These are phyloP conservation scores for Tachycineta bicolor DNA, from an alignment of 2,113 vertebrate species.

Conservation along the genomic window DNA sequence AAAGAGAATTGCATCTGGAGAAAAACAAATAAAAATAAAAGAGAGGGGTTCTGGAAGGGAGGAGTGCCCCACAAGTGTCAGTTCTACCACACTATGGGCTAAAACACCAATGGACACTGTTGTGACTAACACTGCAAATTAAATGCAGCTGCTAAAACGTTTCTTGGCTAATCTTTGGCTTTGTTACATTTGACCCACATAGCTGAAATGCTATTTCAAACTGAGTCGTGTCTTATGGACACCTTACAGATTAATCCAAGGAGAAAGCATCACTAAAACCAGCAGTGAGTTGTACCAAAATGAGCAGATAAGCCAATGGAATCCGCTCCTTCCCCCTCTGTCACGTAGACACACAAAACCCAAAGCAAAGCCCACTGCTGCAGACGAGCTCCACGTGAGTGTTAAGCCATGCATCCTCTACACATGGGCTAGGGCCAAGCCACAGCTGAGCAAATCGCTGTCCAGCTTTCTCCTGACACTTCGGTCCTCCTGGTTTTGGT, in stretches of 20 bases:
- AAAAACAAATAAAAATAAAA: background rate
- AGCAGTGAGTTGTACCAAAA: background rate
- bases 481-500: background rate
- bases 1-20: background rate
- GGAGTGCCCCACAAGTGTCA: background rate
- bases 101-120: background rate
- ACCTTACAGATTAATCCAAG: background rate
- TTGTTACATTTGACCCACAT: background rate
- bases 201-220: background rate
- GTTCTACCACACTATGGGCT: background rate
- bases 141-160: background rate
- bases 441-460: background rate
- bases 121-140: background rate
- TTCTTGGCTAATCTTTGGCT: background rate
- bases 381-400: background rate
- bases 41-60: background rate
- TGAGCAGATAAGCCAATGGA: background rate
- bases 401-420: background rate
- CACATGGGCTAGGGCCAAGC: background rate
- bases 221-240: background rate
- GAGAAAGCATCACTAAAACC: background rate
- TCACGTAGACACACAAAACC: fast-evolving
- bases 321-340: background rate
- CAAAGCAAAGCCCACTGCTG: background rate
- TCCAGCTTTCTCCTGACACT: background rate